Conservation (phyloP, 2,888 invertebrate species). For the Epinotia ramella region DNA sequence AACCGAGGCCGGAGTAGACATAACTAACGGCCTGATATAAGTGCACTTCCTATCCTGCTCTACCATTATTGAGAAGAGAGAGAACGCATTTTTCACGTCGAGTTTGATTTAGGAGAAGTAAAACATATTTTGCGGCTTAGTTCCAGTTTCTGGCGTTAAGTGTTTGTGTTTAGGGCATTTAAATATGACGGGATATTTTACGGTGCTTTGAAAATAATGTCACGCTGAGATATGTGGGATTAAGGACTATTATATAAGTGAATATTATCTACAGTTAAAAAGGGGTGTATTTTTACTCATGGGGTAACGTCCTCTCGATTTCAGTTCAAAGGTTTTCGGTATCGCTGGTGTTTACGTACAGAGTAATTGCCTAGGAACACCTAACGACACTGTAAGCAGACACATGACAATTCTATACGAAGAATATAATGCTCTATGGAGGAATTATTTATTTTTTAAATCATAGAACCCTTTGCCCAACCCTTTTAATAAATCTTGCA, state of each 20-base stretch:
- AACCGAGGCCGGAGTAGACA: conserved; percentile 31
- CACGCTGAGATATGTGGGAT: background rate
- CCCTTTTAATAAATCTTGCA: too few relatives aligned
- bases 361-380: too few relatives aligned
- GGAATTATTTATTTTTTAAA: too few relatives aligned
- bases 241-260: background rate
- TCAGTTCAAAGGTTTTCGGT: too few relatives aligned
- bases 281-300: too few relatives aligned
- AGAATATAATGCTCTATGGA: too few relatives aligned
- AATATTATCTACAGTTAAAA: too few relatives aligned
- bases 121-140: conserved; percentile 41
- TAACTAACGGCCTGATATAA: conserved; percentile 42
- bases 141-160: conserved; percentile 30
- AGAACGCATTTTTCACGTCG: conserved; percentile 33
- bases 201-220: background rate
- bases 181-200: conserved; percentile 28
- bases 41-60: conserved; percentile 28
- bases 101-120: conserved; percentile 36
- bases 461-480: too few relatives aligned
- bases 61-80: background rate
- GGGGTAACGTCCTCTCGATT: too few relatives aligned
- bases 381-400: too few relatives aligned
- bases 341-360: too few relatives aligned
- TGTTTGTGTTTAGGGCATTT: conserved; percentile 33
- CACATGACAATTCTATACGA: too few relatives aligned